phyloP scores from a whole-genome alignment of 2,888 invertebrate genomes.

The Pelosia muscerda region DNA sequence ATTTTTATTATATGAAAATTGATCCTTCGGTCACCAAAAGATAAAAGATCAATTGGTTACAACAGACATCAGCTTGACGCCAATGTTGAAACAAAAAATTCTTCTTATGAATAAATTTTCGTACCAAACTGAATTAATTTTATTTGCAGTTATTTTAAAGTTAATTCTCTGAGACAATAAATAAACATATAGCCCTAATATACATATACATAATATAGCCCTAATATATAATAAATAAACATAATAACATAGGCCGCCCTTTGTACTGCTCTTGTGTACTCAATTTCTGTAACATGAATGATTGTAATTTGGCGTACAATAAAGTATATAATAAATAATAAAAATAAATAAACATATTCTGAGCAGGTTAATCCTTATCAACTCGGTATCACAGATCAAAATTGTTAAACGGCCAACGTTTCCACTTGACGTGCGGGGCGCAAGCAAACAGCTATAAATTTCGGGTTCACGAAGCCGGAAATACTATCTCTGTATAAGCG shows the following conservation, averaged over 20 bases:
- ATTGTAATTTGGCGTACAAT: too few relatives aligned
- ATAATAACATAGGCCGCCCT: too few relatives aligned
- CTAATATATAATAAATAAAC: too few relatives aligned
- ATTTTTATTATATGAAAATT: too few relatives aligned
- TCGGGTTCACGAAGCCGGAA: slow-evolving; percentile 59
- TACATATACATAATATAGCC: too few relatives aligned
- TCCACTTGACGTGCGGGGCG: slow-evolving; percentile 64
- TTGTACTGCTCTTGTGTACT: too few relatives aligned
- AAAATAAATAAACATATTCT: slow-evolving; percentile 10
- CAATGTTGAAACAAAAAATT: neutral
- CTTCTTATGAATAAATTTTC: neutral
- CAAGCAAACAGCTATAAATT: slow-evolving; percentile 75
- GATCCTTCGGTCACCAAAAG: too few relatives aligned
- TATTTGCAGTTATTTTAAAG: neutral
- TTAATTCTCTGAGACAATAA: neutral
- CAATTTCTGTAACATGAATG: too few relatives aligned
- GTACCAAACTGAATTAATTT: neutral
- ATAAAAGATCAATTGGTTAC: too few relatives aligned
- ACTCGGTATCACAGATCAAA: slow-evolving; percentile 65
- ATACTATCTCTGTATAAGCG: slow-evolving; percentile 65
- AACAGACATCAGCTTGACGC: neutral
- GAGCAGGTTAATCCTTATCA: slow-evolving; percentile 35
- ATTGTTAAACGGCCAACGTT: slow-evolving; percentile 66
- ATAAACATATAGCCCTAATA: too few relatives aligned
- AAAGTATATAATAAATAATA: too few relatives aligned